Conservation (phyloP, 2,113 vertebrate genomes). For the Neotragus moschatus region DNA sequence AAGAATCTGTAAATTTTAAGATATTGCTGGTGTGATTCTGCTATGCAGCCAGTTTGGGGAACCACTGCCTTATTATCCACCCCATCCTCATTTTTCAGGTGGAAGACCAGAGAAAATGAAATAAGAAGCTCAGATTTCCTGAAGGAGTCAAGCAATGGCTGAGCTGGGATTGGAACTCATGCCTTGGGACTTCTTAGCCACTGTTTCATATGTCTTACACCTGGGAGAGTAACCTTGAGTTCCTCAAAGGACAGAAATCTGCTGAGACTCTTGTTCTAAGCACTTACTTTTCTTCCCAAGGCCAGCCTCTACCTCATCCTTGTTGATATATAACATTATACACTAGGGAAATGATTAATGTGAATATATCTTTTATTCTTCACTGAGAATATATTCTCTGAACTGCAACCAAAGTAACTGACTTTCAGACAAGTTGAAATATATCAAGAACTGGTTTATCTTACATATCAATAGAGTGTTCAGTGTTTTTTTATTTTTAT, state of each 20-base stretch:
- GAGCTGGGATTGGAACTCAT: neutral
- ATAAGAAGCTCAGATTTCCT: neutral
- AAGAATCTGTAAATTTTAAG: neutral
- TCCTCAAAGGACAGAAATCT: neutral
- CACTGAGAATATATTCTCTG: neutral
- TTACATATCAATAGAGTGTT: neutral
- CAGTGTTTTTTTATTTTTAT: neutral
- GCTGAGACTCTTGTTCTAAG: neutral
- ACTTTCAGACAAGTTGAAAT: constrained; percentile 39
- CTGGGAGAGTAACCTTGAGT: neutral
- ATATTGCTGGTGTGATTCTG: neutral
- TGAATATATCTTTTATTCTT: constrained; percentile 21
- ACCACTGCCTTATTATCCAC: neutral
- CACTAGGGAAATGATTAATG: constrained; percentile 14
- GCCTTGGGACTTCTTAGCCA: neutral
- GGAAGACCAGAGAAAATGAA: neutral
- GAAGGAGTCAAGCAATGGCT: neutral
- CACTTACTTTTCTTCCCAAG: neutral
- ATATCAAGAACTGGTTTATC: constrained; percentile 4
- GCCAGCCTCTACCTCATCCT: neutral
- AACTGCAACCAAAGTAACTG: constrained; percentile 26
- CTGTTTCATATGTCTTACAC: neutral
- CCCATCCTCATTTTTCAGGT: neutral
- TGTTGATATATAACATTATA: neutral
- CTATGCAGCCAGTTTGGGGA: neutral